Evolutionary conservation across 2,113 vertebrate genomes (phyloP).

Genomic region (Psilopsiagon aymara): DNA sequence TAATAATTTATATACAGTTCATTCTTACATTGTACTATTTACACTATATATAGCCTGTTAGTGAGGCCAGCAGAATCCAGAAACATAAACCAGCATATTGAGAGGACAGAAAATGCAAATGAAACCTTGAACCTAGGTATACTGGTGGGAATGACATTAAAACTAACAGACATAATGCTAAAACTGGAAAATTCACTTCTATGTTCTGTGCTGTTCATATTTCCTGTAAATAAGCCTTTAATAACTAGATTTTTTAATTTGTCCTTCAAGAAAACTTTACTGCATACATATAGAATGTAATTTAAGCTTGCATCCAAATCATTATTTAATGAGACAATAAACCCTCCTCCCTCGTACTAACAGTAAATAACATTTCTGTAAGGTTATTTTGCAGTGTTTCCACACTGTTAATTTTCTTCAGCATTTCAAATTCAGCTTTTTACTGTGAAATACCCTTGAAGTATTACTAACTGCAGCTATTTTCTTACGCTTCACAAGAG

Average conservation of each 20-base stretch:
- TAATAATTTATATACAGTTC: not conserved
- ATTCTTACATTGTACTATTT: not conserved
- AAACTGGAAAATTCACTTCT: not conserved
- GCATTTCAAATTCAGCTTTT: slow-evolving; percentile 34
- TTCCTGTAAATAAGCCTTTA: not conserved
- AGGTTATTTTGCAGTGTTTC: slow-evolving; percentile 9
- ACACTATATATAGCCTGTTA: not conserved
- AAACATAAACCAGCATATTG: not conserved
- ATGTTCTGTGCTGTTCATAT: not conserved
- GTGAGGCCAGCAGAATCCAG: not conserved
- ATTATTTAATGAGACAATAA: slow-evolving; percentile 31
- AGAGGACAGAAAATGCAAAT: not conserved
- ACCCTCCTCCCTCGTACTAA: not conserved
- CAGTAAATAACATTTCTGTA: slow-evolving; percentile 9
- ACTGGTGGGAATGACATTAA: not conserved
- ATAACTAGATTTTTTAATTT: not conserved
- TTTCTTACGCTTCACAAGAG: not conserved
- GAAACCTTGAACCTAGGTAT: not conserved
- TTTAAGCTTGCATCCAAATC: not conserved
- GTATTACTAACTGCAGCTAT: not conserved
- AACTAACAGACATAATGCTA: not conserved
- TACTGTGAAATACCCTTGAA: slow-evolving; percentile 23
- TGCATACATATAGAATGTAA: not conserved
- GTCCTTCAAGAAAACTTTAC: not conserved
- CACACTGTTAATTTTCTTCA: not conserved